phyloP scores from a whole-genome alignment of 2,797 vertebrate genomes.

The Xiphorhynchus erythropygius region DNA sequence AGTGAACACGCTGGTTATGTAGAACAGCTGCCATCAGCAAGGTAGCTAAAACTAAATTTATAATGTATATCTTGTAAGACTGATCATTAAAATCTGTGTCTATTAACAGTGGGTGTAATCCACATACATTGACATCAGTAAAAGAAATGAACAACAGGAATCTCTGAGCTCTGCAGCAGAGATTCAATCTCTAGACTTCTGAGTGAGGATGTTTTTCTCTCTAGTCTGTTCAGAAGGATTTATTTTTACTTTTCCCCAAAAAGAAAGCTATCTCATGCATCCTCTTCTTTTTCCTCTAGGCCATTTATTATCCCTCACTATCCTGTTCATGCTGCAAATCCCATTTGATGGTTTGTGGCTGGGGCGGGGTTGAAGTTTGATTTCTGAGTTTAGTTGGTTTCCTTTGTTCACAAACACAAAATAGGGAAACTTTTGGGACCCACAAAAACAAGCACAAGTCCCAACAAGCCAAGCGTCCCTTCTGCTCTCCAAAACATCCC shows the following conservation, averaged over 20 bases:
- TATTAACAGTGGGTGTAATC: not conserved
- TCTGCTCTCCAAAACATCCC: not conserved
- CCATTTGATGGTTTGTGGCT: not conserved
- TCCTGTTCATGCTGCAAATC: not conserved
- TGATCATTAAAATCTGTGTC: not conserved
- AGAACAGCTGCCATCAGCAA: not conserved
- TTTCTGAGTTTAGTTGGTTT: not conserved
- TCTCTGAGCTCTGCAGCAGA: not conserved
- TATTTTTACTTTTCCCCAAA: not conserved
- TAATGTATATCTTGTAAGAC: not conserved
- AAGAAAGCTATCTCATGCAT: not conserved
- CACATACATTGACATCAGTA: accelerated
- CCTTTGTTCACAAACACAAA: not conserved
- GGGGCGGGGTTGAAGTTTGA: not conserved
- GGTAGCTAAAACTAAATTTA: not conserved
- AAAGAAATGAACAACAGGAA: not conserved
- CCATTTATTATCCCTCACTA: not conserved
- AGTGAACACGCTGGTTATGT: not conserved
- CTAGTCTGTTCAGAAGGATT: not conserved
- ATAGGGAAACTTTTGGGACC: not conserved
- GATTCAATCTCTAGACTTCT: not conserved
- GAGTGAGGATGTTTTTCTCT: not conserved
- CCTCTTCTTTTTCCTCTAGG: not conserved
- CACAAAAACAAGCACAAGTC: not conserved
- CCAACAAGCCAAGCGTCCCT: not conserved